Percentiles rank a stretch among this genome's conserved stretches.
These are phyloP conservation scores for Muscidifurax raptorellus DNA, from an alignment of 1,140 invertebrate genomes.

Conservation along the genomic window DNA sequence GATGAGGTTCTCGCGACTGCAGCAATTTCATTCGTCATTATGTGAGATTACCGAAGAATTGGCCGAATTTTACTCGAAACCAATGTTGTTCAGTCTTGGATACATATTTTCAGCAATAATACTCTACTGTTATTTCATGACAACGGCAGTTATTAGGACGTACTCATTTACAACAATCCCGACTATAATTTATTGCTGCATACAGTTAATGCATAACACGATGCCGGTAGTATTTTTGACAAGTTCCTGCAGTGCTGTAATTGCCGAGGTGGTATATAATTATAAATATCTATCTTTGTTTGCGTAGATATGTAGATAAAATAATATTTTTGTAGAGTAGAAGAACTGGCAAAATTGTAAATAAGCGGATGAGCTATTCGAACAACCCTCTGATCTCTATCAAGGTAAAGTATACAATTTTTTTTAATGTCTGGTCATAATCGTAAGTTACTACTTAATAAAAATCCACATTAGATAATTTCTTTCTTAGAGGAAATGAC, in stretches of 20 bases:
- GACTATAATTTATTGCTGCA: background rate
- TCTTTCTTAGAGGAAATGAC: no score
- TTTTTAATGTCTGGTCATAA: background rate
- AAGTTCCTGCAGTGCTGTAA: background rate
- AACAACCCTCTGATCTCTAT: background rate
- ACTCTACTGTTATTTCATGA: background rate
- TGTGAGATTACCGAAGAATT: background rate
- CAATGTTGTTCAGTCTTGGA: background rate
- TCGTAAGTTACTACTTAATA: no score
- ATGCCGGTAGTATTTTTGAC: background rate
- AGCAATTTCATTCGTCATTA: background rate
- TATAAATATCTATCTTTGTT: background rate
- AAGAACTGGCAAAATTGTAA: constrained; percentile 7
- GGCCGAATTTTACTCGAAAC: background rate
- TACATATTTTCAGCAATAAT: background rate
- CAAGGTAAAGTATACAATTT: background rate
- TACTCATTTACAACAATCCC: no score
- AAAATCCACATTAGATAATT: no score
- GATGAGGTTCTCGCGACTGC: background rate
- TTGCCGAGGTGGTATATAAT: background rate
- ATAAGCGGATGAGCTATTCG: background rate
- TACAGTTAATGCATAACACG: background rate
- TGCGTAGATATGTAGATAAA: background rate
- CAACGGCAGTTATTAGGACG: background rate
- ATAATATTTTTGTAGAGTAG: background rate